These are phyloP conservation scores for Sciurus vulgaris DNA, from an alignment of 2,797 vertebrate genomes.

Conservation along the genomic window DNA sequence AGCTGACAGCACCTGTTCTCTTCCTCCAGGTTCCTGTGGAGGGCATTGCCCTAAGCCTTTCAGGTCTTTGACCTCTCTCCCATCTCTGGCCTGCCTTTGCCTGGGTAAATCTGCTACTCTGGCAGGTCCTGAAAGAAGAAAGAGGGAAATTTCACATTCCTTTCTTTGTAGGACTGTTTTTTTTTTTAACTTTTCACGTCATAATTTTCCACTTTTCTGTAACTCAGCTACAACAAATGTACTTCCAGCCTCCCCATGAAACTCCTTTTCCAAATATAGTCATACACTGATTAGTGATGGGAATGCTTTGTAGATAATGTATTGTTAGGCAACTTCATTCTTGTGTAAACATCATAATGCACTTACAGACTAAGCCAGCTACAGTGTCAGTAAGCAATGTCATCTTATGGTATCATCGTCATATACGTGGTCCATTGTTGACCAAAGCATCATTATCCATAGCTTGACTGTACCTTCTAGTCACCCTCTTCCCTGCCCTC, in stretches of 20 bases:
- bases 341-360: not conserved
- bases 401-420: not conserved
- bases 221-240: not conserved
- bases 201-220: conserved; percentile 41
- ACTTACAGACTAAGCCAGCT: not conserved
- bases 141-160: not conserved
- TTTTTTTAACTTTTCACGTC: not conserved
- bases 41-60: not conserved
- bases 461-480: not conserved
- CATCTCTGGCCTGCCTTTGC: not conserved
- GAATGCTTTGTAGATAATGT: not conserved
- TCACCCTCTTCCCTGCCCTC: not conserved
- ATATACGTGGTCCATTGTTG: not conserved
- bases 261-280: not conserved
- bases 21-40: not conserved
- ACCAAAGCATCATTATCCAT: not conserved
- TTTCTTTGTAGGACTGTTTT: conserved; percentile 23
- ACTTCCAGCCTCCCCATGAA: not conserved
- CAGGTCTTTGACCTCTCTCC: not conserved
- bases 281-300: not conserved
- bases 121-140: not conserved
- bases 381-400: not conserved
- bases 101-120: not conserved
- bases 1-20: not conserved
- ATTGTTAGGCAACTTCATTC: not conserved